Evolutionary conservation across 2,888 invertebrate species (phyloP).

Genomic region (Monoplex corrugatus): DNA sequence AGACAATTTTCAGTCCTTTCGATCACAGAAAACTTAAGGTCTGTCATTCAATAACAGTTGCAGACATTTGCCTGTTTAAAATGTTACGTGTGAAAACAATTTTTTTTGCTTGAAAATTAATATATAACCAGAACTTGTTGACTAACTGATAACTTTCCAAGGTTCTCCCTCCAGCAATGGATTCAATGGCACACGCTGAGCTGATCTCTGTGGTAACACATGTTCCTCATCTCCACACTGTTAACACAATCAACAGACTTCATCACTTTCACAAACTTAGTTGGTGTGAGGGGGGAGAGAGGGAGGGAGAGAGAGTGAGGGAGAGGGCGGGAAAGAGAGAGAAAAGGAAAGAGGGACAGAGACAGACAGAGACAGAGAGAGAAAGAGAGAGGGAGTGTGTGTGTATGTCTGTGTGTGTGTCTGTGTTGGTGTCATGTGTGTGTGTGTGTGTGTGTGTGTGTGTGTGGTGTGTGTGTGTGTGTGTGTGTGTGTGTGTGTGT

Average conservation of each 20-base stretch:
- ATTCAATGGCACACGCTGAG: constrained; percentile 72
- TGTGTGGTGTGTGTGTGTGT: not conserved
- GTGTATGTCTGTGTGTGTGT: not conserved
- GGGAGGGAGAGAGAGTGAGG: not conserved
- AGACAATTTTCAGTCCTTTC: no score
- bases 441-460: not conserved
- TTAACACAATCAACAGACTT: not conserved
- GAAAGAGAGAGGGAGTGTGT: not conserved
- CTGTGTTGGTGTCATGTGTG: not conserved
- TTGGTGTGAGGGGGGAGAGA: not conserved
- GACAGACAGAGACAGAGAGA: not conserved
- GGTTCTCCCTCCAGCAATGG: constrained; percentile 69
- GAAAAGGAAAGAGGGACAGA: not conserved
- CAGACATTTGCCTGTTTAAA: no score
- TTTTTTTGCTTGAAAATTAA: not conserved
- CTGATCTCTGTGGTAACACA: constrained; percentile 20
- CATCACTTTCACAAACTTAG: not conserved
- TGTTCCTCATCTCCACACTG: constrained; percentile 22
- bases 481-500: not conserved
- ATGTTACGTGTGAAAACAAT: no score
- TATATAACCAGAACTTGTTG: no score
- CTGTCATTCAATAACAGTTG: no score
- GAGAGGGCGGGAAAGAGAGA: not conserved
- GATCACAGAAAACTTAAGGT: no score
- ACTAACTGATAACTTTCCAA: constrained; percentile 77